Evolutionary conservation across 2,888 invertebrate species (phyloP), one percentile per base, ranked within the genome.

Genomic region (Dexiosoma caninum): DNA sequence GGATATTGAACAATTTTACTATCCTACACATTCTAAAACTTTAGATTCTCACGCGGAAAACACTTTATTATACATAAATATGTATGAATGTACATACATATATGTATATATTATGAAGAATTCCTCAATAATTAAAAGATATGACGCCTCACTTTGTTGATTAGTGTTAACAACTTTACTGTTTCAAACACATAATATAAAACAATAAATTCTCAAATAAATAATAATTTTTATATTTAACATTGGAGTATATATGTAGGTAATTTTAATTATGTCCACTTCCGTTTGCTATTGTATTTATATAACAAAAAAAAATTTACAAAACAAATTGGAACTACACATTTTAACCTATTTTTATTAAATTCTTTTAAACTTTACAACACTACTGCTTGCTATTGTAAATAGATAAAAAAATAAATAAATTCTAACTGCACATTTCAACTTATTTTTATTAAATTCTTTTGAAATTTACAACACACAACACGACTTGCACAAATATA

Each of bases 321-420:
- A 14, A 7, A 10, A 16, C 19, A 14, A 7, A 10, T 30, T 16
- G 1, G n/a, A 23, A 16, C 37, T 57, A 19, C 19, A 19, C 12
- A 6, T 37, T 16, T 57, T 21, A 49, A 14, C 23, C 40, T 62
- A 27, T 23, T 4, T n/a, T 66, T 12, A 35, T 14, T 40, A 66
- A 66, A 71, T 71, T 76, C 71, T 67, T 79, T 59, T 27, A 30
- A 32, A 53, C n/a, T 69, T 60, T 59, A 42, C 30, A 40, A 49
- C 46, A 64, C n/a, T n/a, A n/a, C n/a, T n/a, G n/a, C n/a, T n/a
- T n/a, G n/a, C n/a, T n/a, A n/a, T n/a, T n/a, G n/a, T n/a, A n/a
- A n/a, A n/a, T n/a, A n/a, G n/a, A n/a, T n/a, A n/a, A n/a, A n/a
- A n/a, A n/a, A n/a, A n/a, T n/a, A n/a, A n/a, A n/a, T n/a, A n/a